These are phyloP conservation scores for Cirrhinus molitorella DNA, from an alignment of 2,797 vertebrate genomes.

Conservation along the genomic window DNA sequence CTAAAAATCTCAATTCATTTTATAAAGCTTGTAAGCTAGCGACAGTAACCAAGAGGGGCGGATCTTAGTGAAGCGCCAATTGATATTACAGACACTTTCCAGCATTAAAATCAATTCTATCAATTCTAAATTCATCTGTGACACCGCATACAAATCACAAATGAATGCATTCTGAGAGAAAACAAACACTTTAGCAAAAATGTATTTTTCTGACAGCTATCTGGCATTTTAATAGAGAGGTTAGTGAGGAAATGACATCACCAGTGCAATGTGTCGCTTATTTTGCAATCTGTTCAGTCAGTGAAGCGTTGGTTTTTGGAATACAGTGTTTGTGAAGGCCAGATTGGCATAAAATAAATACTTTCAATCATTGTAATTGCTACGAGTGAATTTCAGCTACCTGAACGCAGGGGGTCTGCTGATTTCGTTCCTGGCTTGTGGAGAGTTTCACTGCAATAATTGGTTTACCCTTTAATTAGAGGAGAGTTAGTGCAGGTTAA, in stretches of 20 bases:
- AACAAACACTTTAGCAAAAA: background rate
- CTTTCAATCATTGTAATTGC: slow-evolving; percentile 41
- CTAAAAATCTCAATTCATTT: background rate
- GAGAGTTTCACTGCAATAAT: slow-evolving; percentile 32
- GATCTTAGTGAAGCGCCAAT: background rate
- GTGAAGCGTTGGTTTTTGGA: background rate
- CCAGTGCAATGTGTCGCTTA: background rate
- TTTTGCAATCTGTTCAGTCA: slow-evolving; percentile 15
- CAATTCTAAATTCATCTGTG: background rate
- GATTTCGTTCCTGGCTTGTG: slow-evolving; percentile 18
- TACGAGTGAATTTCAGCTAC: slow-evolving; percentile 21
- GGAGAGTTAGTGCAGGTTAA: slow-evolving; percentile 14
- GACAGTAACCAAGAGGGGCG: background rate
- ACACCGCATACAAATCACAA: background rate
- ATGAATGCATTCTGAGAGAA: background rate
- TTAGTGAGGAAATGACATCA: slow-evolving; percentile 32
- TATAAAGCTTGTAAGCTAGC: background rate
- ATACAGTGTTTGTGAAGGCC: background rate
- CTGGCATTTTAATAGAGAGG: slow-evolving; percentile 1
- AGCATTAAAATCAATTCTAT: background rate
- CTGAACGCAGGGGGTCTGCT: slow-evolving; percentile 25
- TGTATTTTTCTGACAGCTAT: background rate
- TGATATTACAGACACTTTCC: background rate
- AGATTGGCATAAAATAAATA: slow-evolving; percentile 19
- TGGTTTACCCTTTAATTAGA: slow-evolving; percentile 51